Conservation (phyloP, 2,888 invertebrate genomes). For the Coremacera marginata region DNA sequence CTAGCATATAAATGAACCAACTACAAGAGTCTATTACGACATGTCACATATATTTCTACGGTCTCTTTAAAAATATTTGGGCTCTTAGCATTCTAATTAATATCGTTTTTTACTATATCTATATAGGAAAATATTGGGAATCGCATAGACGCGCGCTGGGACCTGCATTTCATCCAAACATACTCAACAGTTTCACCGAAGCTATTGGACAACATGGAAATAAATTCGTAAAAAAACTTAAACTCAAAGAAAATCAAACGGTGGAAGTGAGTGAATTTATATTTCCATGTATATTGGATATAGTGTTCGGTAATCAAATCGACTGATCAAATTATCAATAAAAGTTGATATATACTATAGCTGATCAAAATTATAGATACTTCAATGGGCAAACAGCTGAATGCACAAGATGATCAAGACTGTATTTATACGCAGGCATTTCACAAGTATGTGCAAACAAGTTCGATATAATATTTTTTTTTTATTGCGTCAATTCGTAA, state of each 20-base stretch:
- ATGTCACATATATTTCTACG: too few species aligned
- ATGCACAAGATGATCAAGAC: constrained; percentile 63
- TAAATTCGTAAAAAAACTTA: constrained; percentile 70
- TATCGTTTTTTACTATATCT: not conserved
- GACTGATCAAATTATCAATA: not conserved
- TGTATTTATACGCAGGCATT: constrained; percentile 79
- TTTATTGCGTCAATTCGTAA: not conserved
- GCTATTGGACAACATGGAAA: constrained; percentile 75
- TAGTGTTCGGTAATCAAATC: constrained; percentile 72
- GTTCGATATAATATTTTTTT: too few species aligned
- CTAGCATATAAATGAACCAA: too few species aligned
- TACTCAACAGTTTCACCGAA: constrained; percentile 78
- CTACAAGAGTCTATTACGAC: too few species aligned
- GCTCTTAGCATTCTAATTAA: not conserved
- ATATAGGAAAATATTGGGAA: constrained; percentile 73
- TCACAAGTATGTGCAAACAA: constrained; percentile 73
- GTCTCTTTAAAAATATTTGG: not conserved
- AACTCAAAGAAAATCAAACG: constrained; percentile 28
- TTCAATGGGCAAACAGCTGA: constrained; percentile 81
- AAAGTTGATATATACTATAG: not conserved
- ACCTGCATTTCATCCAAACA: constrained; percentile 83
- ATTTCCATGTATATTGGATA: constrained; percentile 74
- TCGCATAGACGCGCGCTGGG: constrained; percentile 78
- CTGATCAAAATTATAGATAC: constrained; percentile 74
- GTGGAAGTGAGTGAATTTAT: constrained; percentile 72